Conservation (phyloP, 2,113 vertebrate genomes). For the Mixornis gularis region DNA sequence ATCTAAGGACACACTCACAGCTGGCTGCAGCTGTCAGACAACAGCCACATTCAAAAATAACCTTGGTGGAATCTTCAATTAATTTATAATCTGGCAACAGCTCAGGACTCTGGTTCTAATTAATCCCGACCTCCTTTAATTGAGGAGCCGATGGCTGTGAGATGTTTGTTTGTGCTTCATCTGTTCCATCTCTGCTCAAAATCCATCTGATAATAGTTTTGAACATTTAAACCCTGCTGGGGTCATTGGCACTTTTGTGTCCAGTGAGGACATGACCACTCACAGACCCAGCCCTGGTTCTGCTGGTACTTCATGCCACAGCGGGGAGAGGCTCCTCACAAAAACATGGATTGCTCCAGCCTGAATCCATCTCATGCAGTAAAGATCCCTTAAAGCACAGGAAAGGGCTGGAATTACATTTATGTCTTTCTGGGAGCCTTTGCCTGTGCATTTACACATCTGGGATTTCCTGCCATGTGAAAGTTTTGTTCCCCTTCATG, state of each 20-base stretch:
- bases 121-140: not conserved
- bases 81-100: not conserved
- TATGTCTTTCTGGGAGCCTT: conserved; percentile 12
- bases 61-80: not conserved
- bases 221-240: not conserved
- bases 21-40: not conserved
- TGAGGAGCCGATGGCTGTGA: not conserved
- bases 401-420: not conserved
- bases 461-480: conserved; percentile 52
- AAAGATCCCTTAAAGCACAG: not conserved
- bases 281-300: not conserved
- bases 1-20: not conserved
- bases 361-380: not conserved
- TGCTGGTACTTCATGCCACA: not conserved
- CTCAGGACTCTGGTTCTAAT: not conserved
- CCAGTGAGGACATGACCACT: not conserved
- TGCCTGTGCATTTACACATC: conserved; percentile 43
- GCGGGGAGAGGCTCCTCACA: not conserved
- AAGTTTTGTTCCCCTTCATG: not conserved
- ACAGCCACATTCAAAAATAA: not conserved
- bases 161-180: not conserved
- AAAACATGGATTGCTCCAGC: not conserved
- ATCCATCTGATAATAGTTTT: not conserved
- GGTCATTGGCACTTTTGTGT: not conserved
- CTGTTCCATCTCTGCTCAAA: not conserved